Conservation (phyloP, 2,113 vertebrate genomes). For the Oceanodroma tethys region DNA sequence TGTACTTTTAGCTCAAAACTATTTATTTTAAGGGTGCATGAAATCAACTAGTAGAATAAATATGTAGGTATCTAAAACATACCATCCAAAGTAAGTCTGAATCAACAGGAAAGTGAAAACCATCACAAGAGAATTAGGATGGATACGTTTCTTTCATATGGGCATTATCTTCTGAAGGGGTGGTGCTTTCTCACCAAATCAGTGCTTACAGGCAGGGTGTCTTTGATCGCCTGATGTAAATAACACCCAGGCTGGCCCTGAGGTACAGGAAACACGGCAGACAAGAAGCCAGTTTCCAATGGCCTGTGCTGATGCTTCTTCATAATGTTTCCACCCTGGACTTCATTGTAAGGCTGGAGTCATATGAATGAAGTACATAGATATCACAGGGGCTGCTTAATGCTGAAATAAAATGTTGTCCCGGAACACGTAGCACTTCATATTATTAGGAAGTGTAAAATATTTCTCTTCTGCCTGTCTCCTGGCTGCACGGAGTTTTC, state of each 20-base stretch:
- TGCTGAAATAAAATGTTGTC: background rate
- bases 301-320: background rate
- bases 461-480: background rate
- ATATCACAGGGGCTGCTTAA: background rate
- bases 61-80: background rate
- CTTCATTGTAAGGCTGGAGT: background rate
- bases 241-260: background rate
- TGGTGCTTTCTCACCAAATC: background rate
- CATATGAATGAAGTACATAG: rapidly evolving
- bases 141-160: background rate
- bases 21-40: background rate
- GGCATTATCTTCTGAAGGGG: background rate
- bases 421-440: rapidly evolving
- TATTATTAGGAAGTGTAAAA: background rate
- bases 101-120: background rate
- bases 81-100: background rate
- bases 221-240: background rate
- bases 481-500: background rate
- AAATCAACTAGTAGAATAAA: background rate
- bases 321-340: background rate
- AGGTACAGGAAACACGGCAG: background rate
- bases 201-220: background rate
- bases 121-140: background rate
- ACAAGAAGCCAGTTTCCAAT: background rate
- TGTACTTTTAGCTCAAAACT: background rate